Evolutionary conservation across 2,797 vertebrate species (phyloP), one percentile per base, ranked within the genome.

Genomic region (Poecile montanus): DNA sequence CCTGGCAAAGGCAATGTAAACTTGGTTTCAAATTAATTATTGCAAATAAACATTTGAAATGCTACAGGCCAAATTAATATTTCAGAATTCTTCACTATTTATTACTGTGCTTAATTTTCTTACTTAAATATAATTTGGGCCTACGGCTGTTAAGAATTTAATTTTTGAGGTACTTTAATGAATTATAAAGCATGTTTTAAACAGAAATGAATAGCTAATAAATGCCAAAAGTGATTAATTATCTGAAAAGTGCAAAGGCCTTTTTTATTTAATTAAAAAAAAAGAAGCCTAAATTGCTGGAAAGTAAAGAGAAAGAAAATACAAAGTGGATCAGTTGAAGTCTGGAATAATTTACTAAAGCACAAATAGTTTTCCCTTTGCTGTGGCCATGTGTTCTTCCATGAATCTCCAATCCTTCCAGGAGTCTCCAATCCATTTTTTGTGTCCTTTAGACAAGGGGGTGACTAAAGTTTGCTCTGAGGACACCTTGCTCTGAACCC

Each of bases 141-240:
- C 95, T 89, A 50, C 38, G 91, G 96, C 92, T 88, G 78, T 48
- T 76, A 91, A 89, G 95, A 96, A 96, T 95, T 96, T 95, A 96
- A 96, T 97, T 97, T 97, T 96, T 95, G 94, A 91, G 90, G 85
- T 91, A 48, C 74, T 95, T 96, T 91, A 96, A 97, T 97, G 94
- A 97, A 94, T 96, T 97, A 91, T 91, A 95, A 96, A 96, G 18
- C 32, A n/a, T 73, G 45, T 92, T 96, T 97, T 94, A 96, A 94
- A 61, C 94, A 93, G 86, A 93, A 97, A 82, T 83, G 85, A 94
- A 91, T 95, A 90, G 74, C 86, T 94, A 94, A 95, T 96, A 96
- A 88, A 82, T 89, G 72, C 79, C 92, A 84, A 85, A 96, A 94
- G 79, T 97, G 94, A 97, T 97, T 97, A 95, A 95, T 96, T 95